Evolutionary conservation across 2,888 invertebrate species (phyloP).

Genomic region (Melipona bicolor): DNA sequence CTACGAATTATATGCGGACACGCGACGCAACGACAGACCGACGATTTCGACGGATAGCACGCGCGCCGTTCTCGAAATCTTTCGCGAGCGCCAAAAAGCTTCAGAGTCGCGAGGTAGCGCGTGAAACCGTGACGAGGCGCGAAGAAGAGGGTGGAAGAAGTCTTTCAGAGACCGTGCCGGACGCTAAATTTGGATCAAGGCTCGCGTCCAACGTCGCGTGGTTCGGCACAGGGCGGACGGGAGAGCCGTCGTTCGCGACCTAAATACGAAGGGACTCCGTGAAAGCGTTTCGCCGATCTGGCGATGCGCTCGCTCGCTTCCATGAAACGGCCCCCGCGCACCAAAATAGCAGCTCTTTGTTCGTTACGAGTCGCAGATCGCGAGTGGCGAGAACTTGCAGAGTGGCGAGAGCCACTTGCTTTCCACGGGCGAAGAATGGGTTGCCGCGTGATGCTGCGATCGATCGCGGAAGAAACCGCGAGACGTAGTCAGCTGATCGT

Average conservation of each 20-base stretch:
- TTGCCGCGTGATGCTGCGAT: conserved; percentile 19
- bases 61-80: conserved; percentile 48
- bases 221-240: conserved; percentile 34
- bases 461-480: conserved; percentile 5
- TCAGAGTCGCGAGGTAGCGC: conserved; percentile 16
- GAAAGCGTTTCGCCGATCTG: conserved; percentile 39
- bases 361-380: conserved; percentile 35
- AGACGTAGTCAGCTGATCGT: background rate
- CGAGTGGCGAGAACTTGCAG: conserved; percentile 5
- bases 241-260: conserved; percentile 68
- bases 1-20: no score
- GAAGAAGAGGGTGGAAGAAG: conserved; percentile 51
- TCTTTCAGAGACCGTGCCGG: conserved; percentile 57
- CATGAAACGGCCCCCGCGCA: conserved; percentile 65
- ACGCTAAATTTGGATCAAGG: conserved; percentile 71
- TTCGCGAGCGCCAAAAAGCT: conserved; percentile 51
- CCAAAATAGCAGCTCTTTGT: conserved; percentile 75
- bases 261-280: conserved; percentile 72
- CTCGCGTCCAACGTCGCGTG: conserved; percentile 59
- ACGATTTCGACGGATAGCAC: background rate
- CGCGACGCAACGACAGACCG: conserved; percentile 18
- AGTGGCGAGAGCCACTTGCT: background rate
- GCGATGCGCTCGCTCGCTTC: conserved; percentile 66
- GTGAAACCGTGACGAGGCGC: background rate
- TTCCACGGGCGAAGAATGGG: conserved; percentile 6